Evolutionary conservation across 2,113 vertebrate species (phyloP), one percentile per base, ranked within the genome.

Genomic region (Marmota monax): DNA sequence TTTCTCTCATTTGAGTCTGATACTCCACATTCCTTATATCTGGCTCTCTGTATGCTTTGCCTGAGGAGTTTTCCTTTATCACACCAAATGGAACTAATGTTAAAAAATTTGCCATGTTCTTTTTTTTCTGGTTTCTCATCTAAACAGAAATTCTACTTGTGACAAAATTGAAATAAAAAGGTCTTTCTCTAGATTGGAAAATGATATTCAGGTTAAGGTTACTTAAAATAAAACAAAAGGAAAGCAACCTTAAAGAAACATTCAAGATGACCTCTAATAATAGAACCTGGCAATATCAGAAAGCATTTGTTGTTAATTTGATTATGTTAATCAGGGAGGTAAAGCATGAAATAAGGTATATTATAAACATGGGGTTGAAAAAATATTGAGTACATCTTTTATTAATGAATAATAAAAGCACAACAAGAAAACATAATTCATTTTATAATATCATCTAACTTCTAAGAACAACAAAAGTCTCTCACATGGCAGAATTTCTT

Each of bases 401-500:
- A 90, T 78, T 86, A 93, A 80, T 83, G 92, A 89, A 77, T 85
- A 39, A 84, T 84, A 92, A 94, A 93, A 80, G 2, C 34, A 79
- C 18, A 88, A 7, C 42, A 95, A 92, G 61, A 78, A 92, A 92
- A 95, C 17, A 70, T 42, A 94, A 95, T 70, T 83, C 29, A 94
- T 86, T 90, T 65, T 65, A 80, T 61, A 76, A 37, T 84, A 90
- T 27, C 8, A 76, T 34, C 51, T 53, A 92, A 82, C 61, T 92
- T 92, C 29, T 29, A 88, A 78, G 53, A 65, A 93, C 42, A 90
- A 87, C 77, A 69, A 94, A 87, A 88, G 42, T 42, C 89, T 94
- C 27, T 95, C 78, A 48, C 29, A 73, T 76, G 88, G 92, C 9
- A 95, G 76, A 96, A 93, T 93, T 95, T 96, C 90, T 23, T 91